These are phyloP conservation scores for Coluber constrictor DNA, from an alignment of 2,797 vertebrate genomes.

Conservation along the genomic window DNA sequence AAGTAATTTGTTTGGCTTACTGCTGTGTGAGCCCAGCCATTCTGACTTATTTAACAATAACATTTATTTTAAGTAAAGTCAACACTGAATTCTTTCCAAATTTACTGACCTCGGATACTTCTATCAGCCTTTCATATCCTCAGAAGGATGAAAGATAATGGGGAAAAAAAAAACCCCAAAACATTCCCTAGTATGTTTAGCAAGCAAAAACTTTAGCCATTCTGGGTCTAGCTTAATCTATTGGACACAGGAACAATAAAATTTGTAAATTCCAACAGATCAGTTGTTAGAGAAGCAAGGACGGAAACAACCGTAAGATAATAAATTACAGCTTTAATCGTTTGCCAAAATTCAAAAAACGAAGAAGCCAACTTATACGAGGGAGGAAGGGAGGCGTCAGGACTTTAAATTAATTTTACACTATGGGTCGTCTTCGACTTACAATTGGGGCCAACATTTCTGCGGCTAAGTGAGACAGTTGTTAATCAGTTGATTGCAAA, in stretches of 20 bases:
- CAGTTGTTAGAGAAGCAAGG: background rate
- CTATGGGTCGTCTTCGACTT: background rate
- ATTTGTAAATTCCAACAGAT: background rate
- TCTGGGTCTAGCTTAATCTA: background rate
- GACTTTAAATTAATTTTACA: background rate
- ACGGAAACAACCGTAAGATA: background rate
- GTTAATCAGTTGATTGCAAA: background rate
- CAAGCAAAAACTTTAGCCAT: background rate
- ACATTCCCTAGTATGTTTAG: background rate
- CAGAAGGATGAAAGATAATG: background rate
- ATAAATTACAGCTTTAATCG: background rate
- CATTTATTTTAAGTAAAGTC: background rate
- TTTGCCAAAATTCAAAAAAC: background rate
- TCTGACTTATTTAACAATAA: background rate
- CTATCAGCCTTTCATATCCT: background rate
- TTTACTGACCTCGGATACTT: background rate
- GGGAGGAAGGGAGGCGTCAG: background rate
- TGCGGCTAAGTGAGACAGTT: background rate
- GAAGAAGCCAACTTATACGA: background rate
- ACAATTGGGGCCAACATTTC: background rate
- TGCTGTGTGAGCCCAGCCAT: background rate
- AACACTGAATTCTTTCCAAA: background rate
- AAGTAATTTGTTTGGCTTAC: background rate
- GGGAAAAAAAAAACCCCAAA: background rate
- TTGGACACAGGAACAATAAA: background rate